A percentile compares a stretch with the other conserved stretches of the same genome.
Evolutionary conservation across 30 jellyfish, hydroid and myxozoan genomes (phyloP).

Genomic region (Hydractinia echinata): DNA sequence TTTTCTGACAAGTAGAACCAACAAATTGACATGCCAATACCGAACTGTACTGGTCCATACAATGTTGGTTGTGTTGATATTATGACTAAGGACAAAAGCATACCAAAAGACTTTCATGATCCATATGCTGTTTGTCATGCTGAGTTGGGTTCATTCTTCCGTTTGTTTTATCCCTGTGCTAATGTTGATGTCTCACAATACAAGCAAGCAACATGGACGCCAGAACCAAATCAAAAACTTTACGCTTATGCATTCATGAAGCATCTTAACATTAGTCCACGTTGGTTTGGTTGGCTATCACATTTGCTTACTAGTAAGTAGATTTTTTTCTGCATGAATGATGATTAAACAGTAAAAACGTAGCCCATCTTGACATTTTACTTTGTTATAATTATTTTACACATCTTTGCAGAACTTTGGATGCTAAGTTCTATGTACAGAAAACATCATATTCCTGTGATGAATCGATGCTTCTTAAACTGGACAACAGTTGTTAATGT

Average conservation of each 20-base stretch:
- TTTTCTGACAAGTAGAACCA: too few species aligned
- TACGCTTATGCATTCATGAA: constrained; percentile 33
- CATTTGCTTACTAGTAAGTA: constrained; percentile 39
- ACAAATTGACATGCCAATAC: constrained; percentile 16
- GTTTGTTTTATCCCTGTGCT: constrained; percentile 56
- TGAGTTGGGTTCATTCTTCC: constrained; percentile 54
- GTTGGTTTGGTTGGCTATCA: background rate
- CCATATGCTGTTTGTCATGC: constrained; percentile 19
- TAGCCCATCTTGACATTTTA: too few species aligned
- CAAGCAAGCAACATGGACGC: constrained; percentile 50
- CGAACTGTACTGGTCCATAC: constrained; percentile 50
- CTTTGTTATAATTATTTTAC: too few species aligned
- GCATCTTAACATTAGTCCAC: constrained; percentile 7
- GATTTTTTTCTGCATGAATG: background rate
- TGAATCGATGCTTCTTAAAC: too few species aligned
- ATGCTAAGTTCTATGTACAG: too few species aligned
- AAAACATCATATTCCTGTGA: too few species aligned
- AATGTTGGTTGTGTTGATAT: constrained; percentile 69
- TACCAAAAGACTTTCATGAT: constrained; percentile 4
- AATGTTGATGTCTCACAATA: constrained; percentile 6
- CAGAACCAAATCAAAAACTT: constrained; percentile 42
- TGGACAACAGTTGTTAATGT: too few species aligned
- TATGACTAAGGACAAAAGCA: constrained; percentile 35
- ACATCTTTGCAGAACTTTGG: too few species aligned
- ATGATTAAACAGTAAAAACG: too few species aligned